A percentile compares a stretch with the other conserved stretches of the same genome.
Evolutionary conservation across 1,140 invertebrate species (phyloP).

Genomic region (Heterodera carotae): DNA sequence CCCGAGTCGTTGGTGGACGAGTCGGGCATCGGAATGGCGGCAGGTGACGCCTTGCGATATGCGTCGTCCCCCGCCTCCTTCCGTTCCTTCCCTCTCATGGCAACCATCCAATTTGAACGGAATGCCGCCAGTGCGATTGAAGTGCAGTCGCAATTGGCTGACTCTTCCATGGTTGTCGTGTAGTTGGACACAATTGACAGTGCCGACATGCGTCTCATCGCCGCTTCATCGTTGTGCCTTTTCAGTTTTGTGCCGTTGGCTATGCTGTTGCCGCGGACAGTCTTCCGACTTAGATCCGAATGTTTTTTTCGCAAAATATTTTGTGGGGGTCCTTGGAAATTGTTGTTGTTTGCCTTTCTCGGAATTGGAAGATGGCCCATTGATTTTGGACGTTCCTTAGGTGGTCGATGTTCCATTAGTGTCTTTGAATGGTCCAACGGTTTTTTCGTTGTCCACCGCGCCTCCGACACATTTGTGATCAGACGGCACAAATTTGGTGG

Average conservation of each 20-base stretch:
- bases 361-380: constrained; percentile 1
- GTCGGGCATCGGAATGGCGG: not conserved
- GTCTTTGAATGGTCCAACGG: not conserved
- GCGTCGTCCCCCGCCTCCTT: constrained; percentile 13
- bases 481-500: constrained; percentile 26
- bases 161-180: constrained; percentile 8
- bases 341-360: not conserved
- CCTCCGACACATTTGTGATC: constrained; percentile 31
- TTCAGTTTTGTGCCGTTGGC: not conserved
- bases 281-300: not conserved
- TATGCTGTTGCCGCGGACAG: not conserved
- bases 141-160: constrained; percentile 46
- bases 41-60: constrained; percentile 11
- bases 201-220: not conserved
- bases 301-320: not conserved
- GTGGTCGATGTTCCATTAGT: not conserved
- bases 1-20: constrained; percentile 23
- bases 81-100: constrained; percentile 1
- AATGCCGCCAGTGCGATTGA: constrained; percentile 40
- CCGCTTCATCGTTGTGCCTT: not conserved
- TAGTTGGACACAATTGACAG: constrained; percentile 6
- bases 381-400: constrained; percentile 7
- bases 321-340: not conserved
- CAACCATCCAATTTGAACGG: constrained; percentile 13
- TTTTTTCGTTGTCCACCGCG: constrained; percentile 19